Base-by-base conservation (phyloP, 1,140 invertebrate species). In the Tetramorium alpestre region DNA sequence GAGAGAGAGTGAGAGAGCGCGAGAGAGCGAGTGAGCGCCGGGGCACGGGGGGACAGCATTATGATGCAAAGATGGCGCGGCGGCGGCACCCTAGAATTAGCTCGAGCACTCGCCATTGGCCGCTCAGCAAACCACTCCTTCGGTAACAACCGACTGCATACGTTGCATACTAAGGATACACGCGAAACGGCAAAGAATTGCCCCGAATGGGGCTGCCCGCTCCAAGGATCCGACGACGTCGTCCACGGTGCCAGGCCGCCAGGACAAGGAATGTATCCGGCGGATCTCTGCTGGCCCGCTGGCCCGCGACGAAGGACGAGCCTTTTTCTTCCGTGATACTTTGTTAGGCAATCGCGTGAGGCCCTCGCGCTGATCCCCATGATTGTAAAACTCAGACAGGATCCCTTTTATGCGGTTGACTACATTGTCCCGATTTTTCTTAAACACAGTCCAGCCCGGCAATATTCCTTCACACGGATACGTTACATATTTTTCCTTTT, bases 1-100 rank as follows among this genome's bases (percentile, higher is more conserved):
- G 69, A 33, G 33, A 33, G 33, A 4, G 33, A 33, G 33, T 4
- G 33, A 33, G 33, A 33, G 33, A 33, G 33, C 3, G 33, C 33
- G 33, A 33, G 3, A 33, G 70, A 47, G 78, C 70, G 75, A 75
- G 81, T 70, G 65, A 64, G 78, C 49, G 76, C 62, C 60, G 60
- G 88, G 80, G 81, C 49, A 89, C 91, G 92, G 93, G 93, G 94
- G 91, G 93, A 91, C 91, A 92, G 92, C 93, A 95, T 95, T 95
- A 95, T 95, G 94, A 95, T 95, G 95, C 95, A 95, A 95, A 95
- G 95, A 95, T 95, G 95, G 95, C 95, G 94, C 94, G 92, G 94
- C 92, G 92, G 94, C 93, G 92, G 94, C 94, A 95, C 94, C 95
- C 95, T 95, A 95, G 95, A 95, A 95, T 95, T 95, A 95, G 94